Base-by-base conservation (phyloP, 2,888 invertebrate genomes). In the Chironomus riparius region DNA sequence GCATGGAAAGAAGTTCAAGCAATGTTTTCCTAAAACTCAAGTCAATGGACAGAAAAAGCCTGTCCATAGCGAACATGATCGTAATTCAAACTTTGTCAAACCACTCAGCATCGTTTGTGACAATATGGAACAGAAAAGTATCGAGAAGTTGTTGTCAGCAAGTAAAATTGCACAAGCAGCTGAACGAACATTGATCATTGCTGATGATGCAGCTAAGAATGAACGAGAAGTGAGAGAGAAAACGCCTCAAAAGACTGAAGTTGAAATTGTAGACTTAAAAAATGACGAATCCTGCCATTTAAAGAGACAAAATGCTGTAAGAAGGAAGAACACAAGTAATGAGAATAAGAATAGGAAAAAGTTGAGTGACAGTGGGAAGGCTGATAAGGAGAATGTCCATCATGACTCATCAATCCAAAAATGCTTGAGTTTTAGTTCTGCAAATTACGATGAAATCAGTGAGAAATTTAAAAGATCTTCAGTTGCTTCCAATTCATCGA, bases 31-130 rank as follows among this genome's bases (percentile, higher is more conserved):
- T 10, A 62, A 72, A 38, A 13, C 18, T 13, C 3, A 21, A 38
- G 10, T 38, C 38, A 38, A 38, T 38, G 38, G 7, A 7, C 38
- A 7, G 10, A 38, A 38, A 10, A 7, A 38, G 38, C 38, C 38
- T 10, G 38, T 38, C 12, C 12, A 48, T 50, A n/a, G 22, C 0
- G 5, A 47, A 7, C 62, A 62, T 28, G 72, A 80, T 81, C 79
- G 68, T 18, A 70, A 62, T 72, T 84, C 84, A 70, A 84, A 83
- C 79, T 38, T 74, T 24, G 47, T 68, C 0, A 68, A 15, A 68
- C 83, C 84, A 78, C 80, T 84, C 48, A 80, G 82, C 76, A 83
- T 83, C 78, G 81, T 83, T 76, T 84, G 84, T 73, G 77, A 77
- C 70, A 72, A 76, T 68, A 73, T 77, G 22, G 74, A 74, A 47